These are phyloP conservation scores for Cuniculus paca DNA, from an alignment of 2,797 vertebrate genomes.

Conservation along the genomic window DNA sequence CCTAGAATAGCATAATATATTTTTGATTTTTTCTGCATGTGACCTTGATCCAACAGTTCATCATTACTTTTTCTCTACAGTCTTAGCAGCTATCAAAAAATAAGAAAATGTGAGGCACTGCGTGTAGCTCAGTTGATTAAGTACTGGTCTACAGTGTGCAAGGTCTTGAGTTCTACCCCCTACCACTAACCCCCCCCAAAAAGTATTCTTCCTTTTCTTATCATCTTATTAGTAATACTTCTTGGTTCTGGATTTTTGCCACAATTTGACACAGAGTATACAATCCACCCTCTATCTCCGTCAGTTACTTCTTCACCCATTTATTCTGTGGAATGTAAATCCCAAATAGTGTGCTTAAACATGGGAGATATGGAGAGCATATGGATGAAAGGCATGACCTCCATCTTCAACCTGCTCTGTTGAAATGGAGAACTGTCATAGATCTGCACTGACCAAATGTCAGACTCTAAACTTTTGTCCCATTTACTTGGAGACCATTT, in stretches of 20 bases:
- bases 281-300: background rate
- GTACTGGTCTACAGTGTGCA: background rate
- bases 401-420: background rate
- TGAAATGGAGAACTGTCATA: background rate
- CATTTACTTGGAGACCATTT: background rate
- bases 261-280: background rate
- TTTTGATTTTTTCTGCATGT: background rate
- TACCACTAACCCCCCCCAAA: no score
- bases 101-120: background rate
- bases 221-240: background rate
- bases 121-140: background rate
- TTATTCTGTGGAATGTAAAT: background rate
- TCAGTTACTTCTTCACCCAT: background rate
- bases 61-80: background rate
- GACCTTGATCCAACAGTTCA: background rate
- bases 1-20: background rate
- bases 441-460: background rate
- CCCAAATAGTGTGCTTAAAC: no score
- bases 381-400: background rate
- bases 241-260: background rate
- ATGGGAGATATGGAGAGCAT: background rate
- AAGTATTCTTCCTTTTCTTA: background rate
- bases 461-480: background rate
- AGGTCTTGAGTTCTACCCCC: background rate
- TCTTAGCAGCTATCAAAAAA: constrained; percentile 17